Evolutionary conservation across 2,888 invertebrate species (phyloP), one percentile per base, ranked within the genome.

Genomic region (Acronicta aceris): DNA sequence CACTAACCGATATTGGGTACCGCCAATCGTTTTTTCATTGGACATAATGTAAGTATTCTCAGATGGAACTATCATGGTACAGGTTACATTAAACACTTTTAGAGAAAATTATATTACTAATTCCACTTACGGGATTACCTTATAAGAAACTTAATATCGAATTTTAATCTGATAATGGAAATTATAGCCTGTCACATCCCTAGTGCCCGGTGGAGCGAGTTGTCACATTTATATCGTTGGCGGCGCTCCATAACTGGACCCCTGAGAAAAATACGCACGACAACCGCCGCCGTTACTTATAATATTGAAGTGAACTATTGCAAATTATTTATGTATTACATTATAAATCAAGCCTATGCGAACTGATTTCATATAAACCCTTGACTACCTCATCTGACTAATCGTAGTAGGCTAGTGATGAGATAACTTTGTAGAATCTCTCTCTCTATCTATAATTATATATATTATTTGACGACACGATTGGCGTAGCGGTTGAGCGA

Each of bases 191-290:
- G 40, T 62, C 61, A 9, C 59, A 64, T 66, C 64, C 59, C 65
- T 56, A 54, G 58, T 59, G 60, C 21, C 15, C 15, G 38, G 15
- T 27, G 27, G 21, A 58, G 57, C 57, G 38, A 56, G 47, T 58
- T 67, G 63, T 72, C 65, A 69, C 65, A 54, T 43, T 56, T 60
- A 71, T 68, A 59, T 47, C 61, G 45, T 72, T 79, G 79, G 77
- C 76, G 57, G 48, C 17, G 58, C 53, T 71, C 76, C 76, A 79
- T 76, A 74, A 77, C 60, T 65, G 61, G 45, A 59, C 77, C 76
- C 76, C 30, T 7, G 77, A 77, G 79, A 68, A 73, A 61, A 72
- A 66, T 70, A 66, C 66, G 62, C 61, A 52, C 46, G 33, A 52
- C 42, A 50, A 46, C 33, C 40, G 8, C 15, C 46, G 25, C 52